These are phyloP conservation scores for Yoshiicerus persimilis DNA, from an alignment of 1,140 invertebrate genomes.

Conservation along the genomic window DNA sequence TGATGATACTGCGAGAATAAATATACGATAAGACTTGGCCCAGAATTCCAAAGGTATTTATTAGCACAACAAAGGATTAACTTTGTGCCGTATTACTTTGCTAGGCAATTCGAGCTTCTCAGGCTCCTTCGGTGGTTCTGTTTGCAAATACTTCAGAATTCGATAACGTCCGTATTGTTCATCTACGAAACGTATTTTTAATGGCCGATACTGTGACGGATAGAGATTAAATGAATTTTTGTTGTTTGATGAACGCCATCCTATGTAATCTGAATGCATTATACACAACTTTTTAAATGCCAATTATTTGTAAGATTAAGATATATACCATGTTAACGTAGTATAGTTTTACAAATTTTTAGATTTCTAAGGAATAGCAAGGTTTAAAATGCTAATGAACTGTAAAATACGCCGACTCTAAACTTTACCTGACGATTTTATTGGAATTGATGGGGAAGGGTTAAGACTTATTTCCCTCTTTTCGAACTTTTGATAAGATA, in stretches of 20 bases:
- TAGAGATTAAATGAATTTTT: constrained; percentile 37
- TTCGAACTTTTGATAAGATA: background rate
- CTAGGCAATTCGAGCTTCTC: background rate
- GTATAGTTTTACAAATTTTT: no score
- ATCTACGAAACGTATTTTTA: constrained; percentile 31
- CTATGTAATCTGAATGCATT: constrained; percentile 21
- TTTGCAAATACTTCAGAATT: constrained; percentile 18
- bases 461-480: background rate
- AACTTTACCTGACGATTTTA: constrained; percentile 15
- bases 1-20: background rate
- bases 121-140: background rate
- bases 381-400: background rate
- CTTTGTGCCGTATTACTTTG: constrained; percentile 18
- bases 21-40: background rate
- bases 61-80: constrained; percentile 38
- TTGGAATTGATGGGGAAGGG: background rate
- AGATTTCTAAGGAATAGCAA: no score
- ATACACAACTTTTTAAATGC: background rate
- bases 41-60: constrained; percentile 2
- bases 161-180: constrained; percentile 42
- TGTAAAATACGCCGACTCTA: background rate
- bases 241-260: constrained; percentile 31
- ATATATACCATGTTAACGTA: background rate
- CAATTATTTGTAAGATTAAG: background rate
- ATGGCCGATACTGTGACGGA: background rate